Base-by-base conservation (phyloP, 2,888 invertebrate species). In the Quadriops clusia region DNA sequence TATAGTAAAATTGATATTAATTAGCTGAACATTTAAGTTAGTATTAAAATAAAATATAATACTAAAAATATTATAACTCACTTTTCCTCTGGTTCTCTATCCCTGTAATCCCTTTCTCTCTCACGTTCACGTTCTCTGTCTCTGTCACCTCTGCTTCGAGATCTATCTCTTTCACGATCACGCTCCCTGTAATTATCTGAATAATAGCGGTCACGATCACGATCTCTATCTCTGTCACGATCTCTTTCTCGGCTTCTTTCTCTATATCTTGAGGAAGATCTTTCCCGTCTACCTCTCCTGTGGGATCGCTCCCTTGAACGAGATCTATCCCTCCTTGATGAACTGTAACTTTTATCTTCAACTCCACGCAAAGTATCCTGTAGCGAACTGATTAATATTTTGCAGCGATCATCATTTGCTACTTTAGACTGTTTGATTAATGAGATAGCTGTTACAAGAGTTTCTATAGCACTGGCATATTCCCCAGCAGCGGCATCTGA, bases 401-500 rank as follows among this genome's bases (percentile, higher is more conserved):
- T 94, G 68, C 98, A 98, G 22, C 98, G 75, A 57, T 98, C 98
- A 61, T 98, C 97, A 47, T 81, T 79, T 0, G 91, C 85, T 24
- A 91, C 86, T 64, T 70, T 62, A 32, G 95, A 95, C 68, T 97
- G 95, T 59, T 95, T 95, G 46, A 99, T 98, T 33, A 98, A 70
- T 5, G 95, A 94, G 50, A 98, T 95, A 5, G 98, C 98, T 1
- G 98, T 99, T 35, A 95, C 93, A 40, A 99, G 70, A 3, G 98
- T 98, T 65, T 98, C 97, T 40, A 98, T 94, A 28, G 98, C 98
- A 60, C 91, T 91, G 2, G 91, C 90, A 64, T 89, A 94, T 64
- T 99, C 97, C 6, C 95, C 93, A 33, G 91, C 89, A 23, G 93
- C 91, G 3, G 95, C 95, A 64, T 97, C 97, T 28, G 90, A 87